These are phyloP conservation scores for Lithophane semibrunnea DNA, from an alignment of 2,888 invertebrate species.

Conservation along the genomic window DNA sequence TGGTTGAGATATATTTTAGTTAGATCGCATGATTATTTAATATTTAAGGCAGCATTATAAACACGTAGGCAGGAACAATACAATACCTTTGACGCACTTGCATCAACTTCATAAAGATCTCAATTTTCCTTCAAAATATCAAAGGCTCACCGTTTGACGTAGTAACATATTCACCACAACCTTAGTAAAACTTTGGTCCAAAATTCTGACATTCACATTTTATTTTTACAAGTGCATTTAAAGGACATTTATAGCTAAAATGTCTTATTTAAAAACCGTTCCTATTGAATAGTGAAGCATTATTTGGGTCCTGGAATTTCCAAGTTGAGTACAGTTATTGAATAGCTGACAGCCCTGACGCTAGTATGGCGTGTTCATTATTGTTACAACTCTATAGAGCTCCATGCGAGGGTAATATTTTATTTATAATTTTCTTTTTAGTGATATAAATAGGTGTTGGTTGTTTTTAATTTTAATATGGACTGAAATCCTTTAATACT, in stretches of 20 bases:
- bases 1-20: background rate
- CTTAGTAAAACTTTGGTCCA: background rate
- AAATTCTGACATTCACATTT: conserved; percentile 5
- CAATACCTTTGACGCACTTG: background rate
- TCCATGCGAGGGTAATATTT: conserved; percentile 15
- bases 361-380: conserved; percentile 48
- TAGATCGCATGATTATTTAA: background rate
- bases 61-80: background rate
- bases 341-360: conserved; percentile 52
- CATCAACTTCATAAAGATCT: background rate
- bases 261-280: conserved; percentile 5
- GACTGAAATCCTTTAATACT: background rate
- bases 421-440: conserved; percentile 16
- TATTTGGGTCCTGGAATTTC: conserved; percentile 34
- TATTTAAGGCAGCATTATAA: background rate
- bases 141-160: background rate
- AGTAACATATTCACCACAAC: background rate
- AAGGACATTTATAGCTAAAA: conserved; percentile 14
- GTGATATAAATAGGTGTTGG: conserved; percentile 6
- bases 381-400: conserved; percentile 46
- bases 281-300: conserved; percentile 13
- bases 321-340: conserved; percentile 35
- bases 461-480: conserved; percentile 10
- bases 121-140: background rate
- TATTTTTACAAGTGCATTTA: conserved; percentile 17